These are phyloP conservation scores for Mus caroli DNA, from an alignment of 2,797 vertebrate genomes.

Conservation along the genomic window DNA sequence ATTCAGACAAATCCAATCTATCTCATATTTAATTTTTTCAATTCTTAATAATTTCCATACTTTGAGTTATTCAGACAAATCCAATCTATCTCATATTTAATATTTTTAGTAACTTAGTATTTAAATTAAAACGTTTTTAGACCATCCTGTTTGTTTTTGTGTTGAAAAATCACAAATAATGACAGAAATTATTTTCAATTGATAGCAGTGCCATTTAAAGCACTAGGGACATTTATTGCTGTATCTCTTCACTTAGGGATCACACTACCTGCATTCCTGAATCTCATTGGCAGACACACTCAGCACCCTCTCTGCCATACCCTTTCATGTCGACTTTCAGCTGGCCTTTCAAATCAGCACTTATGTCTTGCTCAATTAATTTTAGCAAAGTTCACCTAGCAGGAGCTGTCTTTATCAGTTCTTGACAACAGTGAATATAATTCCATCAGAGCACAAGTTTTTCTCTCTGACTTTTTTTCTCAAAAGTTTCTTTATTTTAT, in stretches of 20 bases:
- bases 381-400: conserved; percentile 78
- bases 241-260: conserved; percentile 40
- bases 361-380: conserved; percentile 84
- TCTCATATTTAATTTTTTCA: no score
- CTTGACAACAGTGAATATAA: conserved; percentile 69
- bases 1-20: not conserved
- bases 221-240: not conserved
- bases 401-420: conserved; percentile 76
- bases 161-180: conserved; percentile 3
- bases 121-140: not conserved
- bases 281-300: not conserved
- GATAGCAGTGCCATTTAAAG: conserved; percentile 37
- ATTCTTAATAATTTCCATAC: not conserved
- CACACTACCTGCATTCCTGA: conserved; percentile 14
- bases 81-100: conserved; percentile 24
- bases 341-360: conserved; percentile 82
- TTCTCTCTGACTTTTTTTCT: conserved; percentile 40
- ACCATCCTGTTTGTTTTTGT: not conserved
- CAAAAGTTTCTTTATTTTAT: not conserved
- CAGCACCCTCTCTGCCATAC: not conserved
- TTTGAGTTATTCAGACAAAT: not conserved
- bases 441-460: not conserved
- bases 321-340: conserved; percentile 64
- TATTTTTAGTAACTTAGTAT: not conserved
- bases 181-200: conserved; percentile 15